phyloP scores from a whole-genome alignment of 2,797 vertebrate species.

The Chromis chromis region DNA sequence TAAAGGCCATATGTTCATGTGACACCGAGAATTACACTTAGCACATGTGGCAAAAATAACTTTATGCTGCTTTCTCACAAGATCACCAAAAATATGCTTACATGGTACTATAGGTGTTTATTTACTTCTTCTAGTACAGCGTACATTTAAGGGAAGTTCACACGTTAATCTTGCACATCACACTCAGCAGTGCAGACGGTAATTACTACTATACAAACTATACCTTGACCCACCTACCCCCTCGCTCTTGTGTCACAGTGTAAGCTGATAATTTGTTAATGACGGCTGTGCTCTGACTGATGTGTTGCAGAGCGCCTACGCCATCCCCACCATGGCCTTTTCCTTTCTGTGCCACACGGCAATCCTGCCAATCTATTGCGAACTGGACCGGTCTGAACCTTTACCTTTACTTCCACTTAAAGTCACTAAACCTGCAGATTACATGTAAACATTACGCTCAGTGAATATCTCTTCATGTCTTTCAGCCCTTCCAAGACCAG shows the following conservation, averaged over 20 bases:
- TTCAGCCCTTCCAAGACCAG: constrained; percentile 90
- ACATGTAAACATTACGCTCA: not conserved
- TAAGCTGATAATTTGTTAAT: constrained; percentile 62
- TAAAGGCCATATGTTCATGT: constrained; percentile 31
- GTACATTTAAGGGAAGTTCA: not conserved
- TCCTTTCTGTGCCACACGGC: constrained; percentile 98
- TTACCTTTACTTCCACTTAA: not conserved
- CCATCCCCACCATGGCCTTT: constrained; percentile 95
- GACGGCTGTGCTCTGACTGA: constrained; percentile 35
- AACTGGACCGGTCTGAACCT: constrained; percentile 88
- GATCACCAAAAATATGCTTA: not conserved
- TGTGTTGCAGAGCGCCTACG: constrained; percentile 91
- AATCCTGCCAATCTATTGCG: constrained; percentile 94
- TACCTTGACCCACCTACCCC: constrained; percentile 34
- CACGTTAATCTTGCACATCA: constrained; percentile 7
- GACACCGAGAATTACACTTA: constrained; percentile 14
- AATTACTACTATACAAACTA: constrained; percentile 20
- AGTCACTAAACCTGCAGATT: not conserved
- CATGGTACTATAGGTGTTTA: not conserved
- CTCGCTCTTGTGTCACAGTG: constrained; percentile 30
- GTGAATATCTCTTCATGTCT: constrained; percentile 21
- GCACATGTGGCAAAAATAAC: constrained; percentile 21
- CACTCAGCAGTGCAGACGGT: constrained; percentile 26
- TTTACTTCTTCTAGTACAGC: constrained; percentile 6
- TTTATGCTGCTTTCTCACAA: not conserved